Evolutionary conservation across 2,888 invertebrate species (phyloP).

Genomic region (Nudaria mundana): DNA sequence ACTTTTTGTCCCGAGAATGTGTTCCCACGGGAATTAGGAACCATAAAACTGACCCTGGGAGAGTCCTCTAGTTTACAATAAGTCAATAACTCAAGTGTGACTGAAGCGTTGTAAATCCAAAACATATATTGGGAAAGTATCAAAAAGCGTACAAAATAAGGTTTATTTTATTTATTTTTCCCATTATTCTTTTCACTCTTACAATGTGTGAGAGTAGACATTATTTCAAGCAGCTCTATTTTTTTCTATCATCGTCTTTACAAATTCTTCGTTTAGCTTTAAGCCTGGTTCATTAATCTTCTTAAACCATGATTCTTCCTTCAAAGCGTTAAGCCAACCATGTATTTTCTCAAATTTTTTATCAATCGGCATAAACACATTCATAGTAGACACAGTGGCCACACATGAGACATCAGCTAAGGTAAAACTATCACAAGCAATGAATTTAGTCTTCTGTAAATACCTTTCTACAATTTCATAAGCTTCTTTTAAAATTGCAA

Average conservation of each 20-base stretch:
- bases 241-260: constrained; percentile 17
- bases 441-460: constrained; percentile 33
- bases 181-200: too few relatives aligned
- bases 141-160: too few relatives aligned
- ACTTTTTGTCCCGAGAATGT: too few relatives aligned
- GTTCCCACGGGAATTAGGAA: too few relatives aligned
- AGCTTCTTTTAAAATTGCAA: constrained; percentile 29
- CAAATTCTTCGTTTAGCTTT: constrained; percentile 8
- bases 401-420: constrained; percentile 46
- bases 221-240: too few relatives aligned
- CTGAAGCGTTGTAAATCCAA: too few relatives aligned
- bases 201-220: too few relatives aligned
- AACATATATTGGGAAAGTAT: too few relatives aligned
- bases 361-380: constrained; percentile 34
- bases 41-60: too few relatives aligned
- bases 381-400: constrained; percentile 35
- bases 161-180: too few relatives aligned
- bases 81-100: too few relatives aligned
- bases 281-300: constrained; percentile 41
- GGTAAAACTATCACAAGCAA: constrained; percentile 40
- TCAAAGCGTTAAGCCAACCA: constrained; percentile 36
- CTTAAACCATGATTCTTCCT: constrained; percentile 38
- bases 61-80: too few relatives aligned
- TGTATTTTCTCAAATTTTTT: constrained; percentile 34
- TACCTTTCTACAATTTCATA: constrained; percentile 45